A percentile compares a stretch with the other conserved stretches of the same genome.
These are phyloP conservation scores for Takifugu ocellatus DNA, from an alignment of 2,797 vertebrate genomes.

Conservation along the genomic window DNA sequence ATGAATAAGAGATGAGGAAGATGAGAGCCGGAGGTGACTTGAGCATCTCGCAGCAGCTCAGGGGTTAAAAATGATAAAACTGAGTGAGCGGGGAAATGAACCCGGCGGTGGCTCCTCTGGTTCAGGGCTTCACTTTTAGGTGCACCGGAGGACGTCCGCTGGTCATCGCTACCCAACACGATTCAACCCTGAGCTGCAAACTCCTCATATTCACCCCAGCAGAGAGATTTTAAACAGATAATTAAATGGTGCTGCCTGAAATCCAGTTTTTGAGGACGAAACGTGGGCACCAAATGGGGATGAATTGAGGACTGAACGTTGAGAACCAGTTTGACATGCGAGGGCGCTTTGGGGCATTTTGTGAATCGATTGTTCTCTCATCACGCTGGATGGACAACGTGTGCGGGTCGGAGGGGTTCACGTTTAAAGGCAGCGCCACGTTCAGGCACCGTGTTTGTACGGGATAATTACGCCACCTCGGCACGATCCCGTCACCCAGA, in stretches of 20 bases:
- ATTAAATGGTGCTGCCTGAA: not conserved
- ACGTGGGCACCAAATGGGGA: not conserved
- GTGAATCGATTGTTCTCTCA: no score
- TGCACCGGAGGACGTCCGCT: constrained; percentile 38
- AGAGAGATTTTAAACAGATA: no score
- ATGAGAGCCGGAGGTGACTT: constrained; percentile 44
- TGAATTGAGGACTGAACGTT: constrained; percentile 9
- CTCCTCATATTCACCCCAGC: not conserved
- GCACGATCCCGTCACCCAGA: no score
- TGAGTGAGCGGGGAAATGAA: constrained; percentile 52
- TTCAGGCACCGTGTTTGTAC: no score
- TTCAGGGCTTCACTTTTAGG: constrained; percentile 28
- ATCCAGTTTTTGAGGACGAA: constrained; percentile 1
- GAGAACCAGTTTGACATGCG: not conserved
- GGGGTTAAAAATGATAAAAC: constrained; percentile 47
- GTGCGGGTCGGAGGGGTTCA: no score
- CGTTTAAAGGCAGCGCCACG: no score
- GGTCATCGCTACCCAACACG: constrained; percentile 34
- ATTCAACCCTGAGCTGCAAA: not conserved
- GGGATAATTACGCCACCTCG: no score
- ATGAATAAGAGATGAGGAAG: constrained; percentile 39
- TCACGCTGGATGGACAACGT: no score
- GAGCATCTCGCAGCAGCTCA: constrained; percentile 48
- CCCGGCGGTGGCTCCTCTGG: constrained; percentile 31
- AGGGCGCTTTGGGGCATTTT: constrained; percentile 11